Conservation (phyloP, 2,113 vertebrate genomes). For the Hypomesus transpacificus region DNA sequence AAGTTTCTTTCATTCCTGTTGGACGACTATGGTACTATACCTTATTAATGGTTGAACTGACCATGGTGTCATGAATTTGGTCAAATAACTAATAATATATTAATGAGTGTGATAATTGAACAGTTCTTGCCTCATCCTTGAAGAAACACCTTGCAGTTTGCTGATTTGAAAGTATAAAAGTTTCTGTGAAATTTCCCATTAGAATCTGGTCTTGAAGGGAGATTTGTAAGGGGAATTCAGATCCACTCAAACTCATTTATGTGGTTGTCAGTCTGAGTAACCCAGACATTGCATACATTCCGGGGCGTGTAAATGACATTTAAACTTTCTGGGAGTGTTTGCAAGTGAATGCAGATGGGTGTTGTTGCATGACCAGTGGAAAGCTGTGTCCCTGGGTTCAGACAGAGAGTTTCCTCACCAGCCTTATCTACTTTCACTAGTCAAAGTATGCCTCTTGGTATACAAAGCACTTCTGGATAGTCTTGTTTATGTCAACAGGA, state of each 20-base stretch:
- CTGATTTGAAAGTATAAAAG: too few species aligned
- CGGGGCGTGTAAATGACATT: neutral
- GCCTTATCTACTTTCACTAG: neutral
- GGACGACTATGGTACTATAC: too few species aligned
- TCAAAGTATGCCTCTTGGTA: too few species aligned
- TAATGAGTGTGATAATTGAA: neutral
- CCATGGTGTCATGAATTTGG: neutral
- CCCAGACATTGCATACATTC: neutral
- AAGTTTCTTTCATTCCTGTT: too few species aligned
- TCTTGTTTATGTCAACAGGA: neutral
- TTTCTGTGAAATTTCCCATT: neutral
- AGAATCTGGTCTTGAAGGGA: neutral
- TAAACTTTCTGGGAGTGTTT: neutral
- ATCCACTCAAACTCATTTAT: neutral
- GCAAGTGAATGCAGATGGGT: neutral
- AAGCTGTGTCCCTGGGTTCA: neutral
- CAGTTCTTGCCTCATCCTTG: neutral
- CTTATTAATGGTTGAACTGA: neutral
- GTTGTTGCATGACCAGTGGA: neutral
- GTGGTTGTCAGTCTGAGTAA: too few species aligned
- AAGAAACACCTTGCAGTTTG: too few species aligned
- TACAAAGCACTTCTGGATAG: neutral
- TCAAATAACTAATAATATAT: neutral
- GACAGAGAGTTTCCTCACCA: neutral
- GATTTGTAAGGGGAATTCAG: conserved; percentile 17